Percentiles rank a stretch among this genome's conserved stretches.
Conservation (phyloP, 2,113 vertebrate genomes). For the Colossoma macropomum region DNA sequence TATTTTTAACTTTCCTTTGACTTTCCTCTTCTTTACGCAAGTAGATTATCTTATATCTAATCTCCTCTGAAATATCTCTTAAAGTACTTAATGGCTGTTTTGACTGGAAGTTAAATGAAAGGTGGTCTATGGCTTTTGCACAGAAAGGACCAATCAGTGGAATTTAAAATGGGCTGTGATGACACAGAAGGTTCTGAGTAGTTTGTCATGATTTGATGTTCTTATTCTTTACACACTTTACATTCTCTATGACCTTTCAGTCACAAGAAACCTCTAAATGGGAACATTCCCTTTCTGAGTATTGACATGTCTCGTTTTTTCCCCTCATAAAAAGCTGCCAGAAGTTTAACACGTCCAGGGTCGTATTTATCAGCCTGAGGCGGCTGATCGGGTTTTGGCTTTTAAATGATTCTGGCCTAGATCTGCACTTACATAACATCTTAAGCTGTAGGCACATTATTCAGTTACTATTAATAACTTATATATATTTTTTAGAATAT, state of each 20-base stretch:
- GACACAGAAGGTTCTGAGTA: neutral
- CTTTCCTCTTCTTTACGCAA: too few relatives aligned
- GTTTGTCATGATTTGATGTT: neutral
- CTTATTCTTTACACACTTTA: neutral
- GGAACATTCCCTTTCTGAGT: neutral
- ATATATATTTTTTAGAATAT: neutral
- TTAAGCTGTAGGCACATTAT: neutral
- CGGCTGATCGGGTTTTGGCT: neutral
- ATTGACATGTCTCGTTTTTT: conserved; percentile 19
- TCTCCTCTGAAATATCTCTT: too few relatives aligned
- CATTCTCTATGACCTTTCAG: neutral
- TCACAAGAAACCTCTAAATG: neutral
- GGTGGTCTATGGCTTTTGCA: too few relatives aligned
- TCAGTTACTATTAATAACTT: neutral
- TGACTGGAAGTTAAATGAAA: too few relatives aligned
- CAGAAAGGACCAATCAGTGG: neutral
- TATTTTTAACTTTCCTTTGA: too few relatives aligned
- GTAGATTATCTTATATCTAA: too few relatives aligned
- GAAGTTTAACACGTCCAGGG: neutral
- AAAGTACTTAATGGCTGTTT: too few relatives aligned
- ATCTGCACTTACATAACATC: neutral
- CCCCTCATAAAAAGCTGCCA: conserved; percentile 27
- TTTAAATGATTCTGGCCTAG: neutral
- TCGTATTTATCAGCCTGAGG: neutral
- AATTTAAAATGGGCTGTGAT: neutral